These are phyloP conservation scores for Amblyteles armatorius DNA, from an alignment of 2,888 invertebrate species.

Conservation along the genomic window DNA sequence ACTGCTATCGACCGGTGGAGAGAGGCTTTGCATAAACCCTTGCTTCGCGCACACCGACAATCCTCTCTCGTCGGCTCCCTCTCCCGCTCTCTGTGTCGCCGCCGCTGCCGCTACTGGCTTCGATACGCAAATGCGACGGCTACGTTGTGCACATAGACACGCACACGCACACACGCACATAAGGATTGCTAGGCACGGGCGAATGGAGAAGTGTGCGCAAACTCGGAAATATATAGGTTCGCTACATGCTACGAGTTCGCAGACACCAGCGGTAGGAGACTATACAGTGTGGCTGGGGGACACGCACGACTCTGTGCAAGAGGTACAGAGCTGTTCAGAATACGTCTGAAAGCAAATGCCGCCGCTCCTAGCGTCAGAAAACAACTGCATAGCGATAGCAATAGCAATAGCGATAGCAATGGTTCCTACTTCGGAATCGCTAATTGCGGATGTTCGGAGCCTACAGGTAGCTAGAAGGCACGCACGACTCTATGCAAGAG, in stretches of 20 bases:
- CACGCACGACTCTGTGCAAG: conserved; percentile 33
- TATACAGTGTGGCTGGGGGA: conserved; percentile 3
- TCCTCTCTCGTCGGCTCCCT: conserved; percentile 5
- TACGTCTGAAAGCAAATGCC: background rate
- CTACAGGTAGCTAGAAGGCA: conserved; percentile 9
- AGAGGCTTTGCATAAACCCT: conserved; percentile 77
- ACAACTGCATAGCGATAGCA: background rate
- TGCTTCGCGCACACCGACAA: conserved; percentile 68
- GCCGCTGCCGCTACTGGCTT: conserved; percentile 9
- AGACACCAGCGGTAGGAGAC: conserved; percentile 10
- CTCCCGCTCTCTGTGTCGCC: background rate
- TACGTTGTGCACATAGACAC: conserved; percentile 48
- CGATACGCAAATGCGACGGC: conserved; percentile 49
- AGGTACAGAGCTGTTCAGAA: conserved; percentile 22
- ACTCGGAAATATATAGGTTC: conserved; percentile 38
- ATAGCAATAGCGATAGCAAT: too few species aligned
- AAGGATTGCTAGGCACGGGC: background rate
- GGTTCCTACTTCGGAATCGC: too few species aligned
- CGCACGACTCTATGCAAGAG: conserved; percentile 17
- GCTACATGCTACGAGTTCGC: conserved; percentile 32
- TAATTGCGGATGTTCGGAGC: background rate
- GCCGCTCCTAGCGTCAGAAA: background rate
- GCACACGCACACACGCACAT: background rate
- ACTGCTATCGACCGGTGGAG: conserved; percentile 76
- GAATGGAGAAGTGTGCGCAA: conserved; percentile 18